Percentiles rank a stretch among this genome's conserved stretches.
phyloP scores from a whole-genome alignment of 2,113 vertebrate genomes.

The Hypomesus transpacificus region DNA sequence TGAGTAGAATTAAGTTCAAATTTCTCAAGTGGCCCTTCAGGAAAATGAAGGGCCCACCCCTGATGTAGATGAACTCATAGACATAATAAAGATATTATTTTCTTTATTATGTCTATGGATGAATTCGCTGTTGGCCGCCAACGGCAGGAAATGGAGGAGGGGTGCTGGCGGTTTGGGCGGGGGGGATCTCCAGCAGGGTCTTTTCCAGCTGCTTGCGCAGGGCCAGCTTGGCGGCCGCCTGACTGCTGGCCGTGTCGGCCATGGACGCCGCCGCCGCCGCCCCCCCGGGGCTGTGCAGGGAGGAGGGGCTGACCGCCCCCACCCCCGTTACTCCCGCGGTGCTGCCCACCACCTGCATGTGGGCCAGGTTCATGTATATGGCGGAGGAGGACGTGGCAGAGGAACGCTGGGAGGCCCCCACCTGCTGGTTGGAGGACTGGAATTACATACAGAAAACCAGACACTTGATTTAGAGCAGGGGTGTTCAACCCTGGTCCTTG shows the following conservation, averaged over 20 bases:
- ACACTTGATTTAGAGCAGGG: neutral
- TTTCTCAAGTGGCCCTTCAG: too few species aligned
- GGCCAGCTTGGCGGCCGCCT: constrained; percentile 82
- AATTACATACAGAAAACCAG: constrained; percentile 8
- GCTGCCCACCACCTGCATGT: constrained; percentile 77
- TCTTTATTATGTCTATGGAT: too few species aligned
- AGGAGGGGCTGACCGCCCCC: constrained; percentile 62
- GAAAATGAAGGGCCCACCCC: too few species aligned
- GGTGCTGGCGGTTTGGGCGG: constrained; percentile 81
- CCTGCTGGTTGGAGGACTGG: constrained; percentile 45
- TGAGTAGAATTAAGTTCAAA: too few species aligned
- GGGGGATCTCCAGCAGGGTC: constrained; percentile 83
- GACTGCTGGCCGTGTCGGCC: constrained; percentile 78
- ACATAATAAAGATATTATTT: too few species aligned
- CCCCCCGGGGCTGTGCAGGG: constrained; percentile 73
- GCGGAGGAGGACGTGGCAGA: constrained; percentile 71
- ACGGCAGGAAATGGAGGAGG: constrained; percentile 81
- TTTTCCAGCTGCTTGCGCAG: constrained; percentile 87
- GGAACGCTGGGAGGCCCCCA: constrained; percentile 67
- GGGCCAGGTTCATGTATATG: constrained; percentile 85
- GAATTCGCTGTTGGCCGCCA: constrained; percentile 84
- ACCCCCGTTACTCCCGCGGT: constrained; percentile 50
- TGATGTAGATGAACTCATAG: too few species aligned
- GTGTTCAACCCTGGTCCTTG: neutral
- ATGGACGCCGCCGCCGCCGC: constrained; percentile 43